These are phyloP conservation scores for Megalonaias nervosa DNA, from an alignment of 1,140 invertebrate species.

Conservation along the genomic window DNA sequence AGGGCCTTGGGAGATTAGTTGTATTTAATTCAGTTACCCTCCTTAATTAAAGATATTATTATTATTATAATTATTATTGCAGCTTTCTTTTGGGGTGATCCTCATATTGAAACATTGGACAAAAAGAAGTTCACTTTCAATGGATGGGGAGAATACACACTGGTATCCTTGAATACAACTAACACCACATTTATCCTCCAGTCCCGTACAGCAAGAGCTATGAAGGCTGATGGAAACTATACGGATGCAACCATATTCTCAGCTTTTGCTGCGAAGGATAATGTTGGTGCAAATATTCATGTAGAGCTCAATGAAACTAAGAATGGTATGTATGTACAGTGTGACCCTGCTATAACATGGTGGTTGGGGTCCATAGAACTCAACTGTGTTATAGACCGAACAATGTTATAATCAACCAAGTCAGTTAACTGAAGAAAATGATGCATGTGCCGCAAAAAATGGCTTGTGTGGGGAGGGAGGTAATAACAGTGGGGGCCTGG, in stretches of 20 bases:
- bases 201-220: constrained; percentile 3
- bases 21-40: too few species aligned
- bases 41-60: too few species aligned
- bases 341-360: too few species aligned
- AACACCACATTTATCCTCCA: background rate
- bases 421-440: too few species aligned
- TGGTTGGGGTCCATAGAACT: too few species aligned
- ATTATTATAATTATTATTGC: background rate
- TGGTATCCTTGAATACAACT: background rate
- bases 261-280: constrained; percentile 21
- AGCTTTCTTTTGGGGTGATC: constrained; percentile 17
- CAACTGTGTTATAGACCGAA: too few species aligned
- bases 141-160: constrained; percentile 21
- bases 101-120: constrained; percentile 19
- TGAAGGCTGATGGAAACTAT: constrained; percentile 5
- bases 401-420: too few species aligned
- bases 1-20: too few species aligned
- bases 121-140: constrained; percentile 13
- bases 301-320: constrained; percentile 9
- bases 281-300: constrained; percentile 5
- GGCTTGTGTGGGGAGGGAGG: too few species aligned
- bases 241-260: constrained; percentile 8
- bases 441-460: too few species aligned
- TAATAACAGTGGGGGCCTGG: too few species aligned
- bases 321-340: constrained; percentile 5